These are phyloP conservation scores for Synergus itoensis DNA, from an alignment of 2,888 invertebrate species.

Conservation along the genomic window DNA sequence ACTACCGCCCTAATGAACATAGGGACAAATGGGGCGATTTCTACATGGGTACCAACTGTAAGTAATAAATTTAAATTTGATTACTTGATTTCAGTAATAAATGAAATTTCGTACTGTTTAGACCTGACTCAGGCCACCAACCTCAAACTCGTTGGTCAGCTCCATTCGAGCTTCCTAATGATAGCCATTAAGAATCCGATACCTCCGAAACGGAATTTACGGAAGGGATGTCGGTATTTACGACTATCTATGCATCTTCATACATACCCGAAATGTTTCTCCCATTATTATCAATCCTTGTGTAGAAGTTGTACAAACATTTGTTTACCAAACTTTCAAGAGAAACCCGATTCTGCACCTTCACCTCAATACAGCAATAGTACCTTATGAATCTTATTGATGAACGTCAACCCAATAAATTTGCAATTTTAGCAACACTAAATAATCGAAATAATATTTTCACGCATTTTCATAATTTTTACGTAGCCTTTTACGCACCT, in stretches of 20 bases:
- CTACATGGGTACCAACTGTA: background rate
- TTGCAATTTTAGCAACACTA: background rate
- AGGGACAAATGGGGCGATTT: no score
- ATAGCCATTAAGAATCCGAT: slow-evolving; percentile 25
- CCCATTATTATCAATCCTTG: background rate
- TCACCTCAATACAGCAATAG: background rate
- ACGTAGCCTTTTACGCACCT: no score
- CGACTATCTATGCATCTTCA: slow-evolving; percentile 8
- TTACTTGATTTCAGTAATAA: background rate
- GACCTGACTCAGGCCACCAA: background rate
- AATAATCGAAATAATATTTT: no score
- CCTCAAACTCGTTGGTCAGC: background rate
- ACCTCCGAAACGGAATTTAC: slow-evolving; percentile 7
- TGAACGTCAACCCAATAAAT: background rate
- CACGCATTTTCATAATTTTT: no score
- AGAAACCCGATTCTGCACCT: background rate
- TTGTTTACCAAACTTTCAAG: background rate
- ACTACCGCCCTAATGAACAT: no score
- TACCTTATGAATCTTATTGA: background rate
- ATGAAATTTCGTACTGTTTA: background rate
- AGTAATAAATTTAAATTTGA: background rate
- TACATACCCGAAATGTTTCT: background rate
- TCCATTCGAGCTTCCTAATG: slow-evolving; percentile 5
- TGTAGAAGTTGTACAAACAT: background rate
- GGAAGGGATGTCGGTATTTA: background rate